phyloP scores from a whole-genome alignment of 2,888 invertebrate genomes.

The Troides helena region DNA sequence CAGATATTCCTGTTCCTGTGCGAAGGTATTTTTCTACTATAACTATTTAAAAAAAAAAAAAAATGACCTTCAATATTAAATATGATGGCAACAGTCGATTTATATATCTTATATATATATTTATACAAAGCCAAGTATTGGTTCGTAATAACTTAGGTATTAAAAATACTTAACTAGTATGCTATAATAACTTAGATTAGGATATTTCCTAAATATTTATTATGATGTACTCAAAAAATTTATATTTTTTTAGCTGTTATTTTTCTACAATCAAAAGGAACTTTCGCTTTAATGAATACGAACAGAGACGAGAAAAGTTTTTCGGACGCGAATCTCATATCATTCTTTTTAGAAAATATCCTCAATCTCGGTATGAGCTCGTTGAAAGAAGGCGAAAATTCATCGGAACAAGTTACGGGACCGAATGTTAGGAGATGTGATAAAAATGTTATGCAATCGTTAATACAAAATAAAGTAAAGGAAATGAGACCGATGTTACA shows the following conservation, averaged over 20 bases:
- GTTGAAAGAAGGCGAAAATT: neutral
- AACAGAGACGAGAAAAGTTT: conserved; percentile 1
- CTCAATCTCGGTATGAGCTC: conserved; percentile 13
- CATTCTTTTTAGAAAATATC: conserved; percentile 19
- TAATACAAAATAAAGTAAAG: conserved; percentile 45
- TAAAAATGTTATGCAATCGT: conserved; percentile 38
- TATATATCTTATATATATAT: too few relatives aligned
- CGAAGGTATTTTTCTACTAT: conserved; percentile 8
- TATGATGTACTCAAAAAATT: neutral
- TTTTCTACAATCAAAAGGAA: neutral
- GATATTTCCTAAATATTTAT: too few relatives aligned
- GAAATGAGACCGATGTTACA: conserved; percentile 48
- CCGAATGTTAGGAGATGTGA: conserved; percentile 20
- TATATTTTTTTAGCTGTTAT: conserved; percentile 1
- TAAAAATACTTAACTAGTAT: too few relatives aligned
- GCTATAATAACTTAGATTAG: too few relatives aligned
- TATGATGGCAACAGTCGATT: too few relatives aligned
- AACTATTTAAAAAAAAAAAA: too few relatives aligned
- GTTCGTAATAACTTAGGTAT: too few relatives aligned
- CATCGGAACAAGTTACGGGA: conserved; percentile 12
- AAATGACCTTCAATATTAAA: too few relatives aligned
- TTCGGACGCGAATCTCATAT: conserved; percentile 2
- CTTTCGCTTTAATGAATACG: neutral
- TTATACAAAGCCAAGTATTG: too few relatives aligned
- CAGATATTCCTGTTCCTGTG: conserved; percentile 4